Conservation (phyloP, 2,113 vertebrate genomes). For the Tapirus terrestris region DNA sequence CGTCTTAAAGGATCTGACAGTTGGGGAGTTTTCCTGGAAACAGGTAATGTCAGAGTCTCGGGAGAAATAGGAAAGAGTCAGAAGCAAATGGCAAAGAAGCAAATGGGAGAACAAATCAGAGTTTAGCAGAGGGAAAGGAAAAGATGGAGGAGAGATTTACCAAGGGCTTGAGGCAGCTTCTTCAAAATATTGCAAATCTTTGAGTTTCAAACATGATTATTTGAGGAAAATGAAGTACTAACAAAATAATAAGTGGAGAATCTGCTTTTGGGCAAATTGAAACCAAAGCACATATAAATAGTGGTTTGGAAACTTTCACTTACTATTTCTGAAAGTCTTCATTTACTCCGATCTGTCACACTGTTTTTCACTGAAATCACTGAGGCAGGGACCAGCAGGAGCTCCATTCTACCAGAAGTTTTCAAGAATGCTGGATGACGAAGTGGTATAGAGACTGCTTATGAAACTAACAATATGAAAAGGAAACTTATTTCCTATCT, state of each 20-base stretch:
- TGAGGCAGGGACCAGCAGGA: not conserved
- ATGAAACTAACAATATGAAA: not conserved
- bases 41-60: not conserved
- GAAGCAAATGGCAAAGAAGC: not conserved
- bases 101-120: not conserved
- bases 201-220: not conserved
- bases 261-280: not conserved
- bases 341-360: not conserved
- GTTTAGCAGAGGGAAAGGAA: not conserved
- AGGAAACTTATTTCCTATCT: not conserved
- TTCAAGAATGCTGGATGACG: not conserved
- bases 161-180: not conserved
- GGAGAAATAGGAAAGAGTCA: not conserved
- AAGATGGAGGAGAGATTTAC: not conserved
- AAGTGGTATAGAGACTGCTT: not conserved
- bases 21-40: not conserved
- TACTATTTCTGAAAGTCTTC: not conserved
- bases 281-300: not conserved
- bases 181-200: not conserved
- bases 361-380: not conserved
- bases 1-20: not conserved
- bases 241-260: not conserved
- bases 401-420: not conserved
- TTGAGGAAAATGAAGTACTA: not conserved
- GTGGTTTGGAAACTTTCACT: constrained; percentile 9